Evolutionary conservation across 2,797 vertebrate genomes (phyloP).

Genomic region (Macropodus opercularis): DNA sequence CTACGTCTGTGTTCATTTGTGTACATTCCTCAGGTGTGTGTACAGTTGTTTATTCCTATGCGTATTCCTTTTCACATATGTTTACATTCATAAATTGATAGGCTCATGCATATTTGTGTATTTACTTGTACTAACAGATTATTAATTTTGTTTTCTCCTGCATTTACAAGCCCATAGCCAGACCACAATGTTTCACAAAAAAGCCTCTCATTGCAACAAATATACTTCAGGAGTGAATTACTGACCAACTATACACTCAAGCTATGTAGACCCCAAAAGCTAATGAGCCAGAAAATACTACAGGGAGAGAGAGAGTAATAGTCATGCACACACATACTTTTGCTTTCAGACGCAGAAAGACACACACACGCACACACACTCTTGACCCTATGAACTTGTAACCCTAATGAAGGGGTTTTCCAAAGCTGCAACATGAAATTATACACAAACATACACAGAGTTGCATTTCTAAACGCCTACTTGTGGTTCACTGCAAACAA

Average conservation of each 20-base stretch:
- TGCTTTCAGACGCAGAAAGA: conserved; percentile 31
- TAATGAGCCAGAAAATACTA: conserved; percentile 78
- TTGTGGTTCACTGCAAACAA: conserved; percentile 82
- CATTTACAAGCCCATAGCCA: conserved; percentile 77
- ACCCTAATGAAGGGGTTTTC: conserved; percentile 72
- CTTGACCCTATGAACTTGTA: conserved; percentile 76
- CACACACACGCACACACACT: conserved; percentile 48
- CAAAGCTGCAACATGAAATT: conserved; percentile 59
- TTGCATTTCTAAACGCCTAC: conserved; percentile 55
- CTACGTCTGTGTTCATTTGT: conserved; percentile 2
- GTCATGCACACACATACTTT: conserved; percentile 22
- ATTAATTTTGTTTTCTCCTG: conserved; percentile 65
- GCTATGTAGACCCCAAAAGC: conserved; percentile 67
- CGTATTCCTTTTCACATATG: conserved; percentile 7
- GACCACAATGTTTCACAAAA: conserved; percentile 71
- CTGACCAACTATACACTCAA: conserved; percentile 65
- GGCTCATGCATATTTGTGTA: conserved; percentile 7
- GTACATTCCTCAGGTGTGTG: conserved; percentile 12
- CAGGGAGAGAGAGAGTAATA: conserved; percentile 19
- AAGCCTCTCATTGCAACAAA: conserved; percentile 61
- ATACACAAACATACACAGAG: conserved; percentile 39
- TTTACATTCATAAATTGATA: conserved; percentile 36
- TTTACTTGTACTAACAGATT: conserved; percentile 42
- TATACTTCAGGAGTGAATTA: conserved; percentile 66
- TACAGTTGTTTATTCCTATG: conserved; percentile 28